phyloP scores from a whole-genome alignment of 2,113 vertebrate genomes.

The Lepisosteus oculatus region DNA sequence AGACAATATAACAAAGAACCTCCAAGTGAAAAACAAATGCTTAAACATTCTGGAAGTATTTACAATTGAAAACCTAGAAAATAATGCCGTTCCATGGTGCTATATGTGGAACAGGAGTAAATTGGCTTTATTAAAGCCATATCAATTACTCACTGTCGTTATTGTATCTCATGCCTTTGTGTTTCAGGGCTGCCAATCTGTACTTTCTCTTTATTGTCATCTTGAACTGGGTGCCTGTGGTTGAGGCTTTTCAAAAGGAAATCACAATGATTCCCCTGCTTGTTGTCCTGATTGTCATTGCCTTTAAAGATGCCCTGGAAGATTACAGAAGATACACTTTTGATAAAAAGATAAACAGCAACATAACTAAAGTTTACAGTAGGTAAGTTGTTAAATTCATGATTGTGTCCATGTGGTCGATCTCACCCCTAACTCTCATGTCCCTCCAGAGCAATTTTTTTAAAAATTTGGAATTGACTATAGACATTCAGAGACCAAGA shows the following conservation, averaged over 20 bases:
- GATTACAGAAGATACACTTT: constrained; percentile 88
- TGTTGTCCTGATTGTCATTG: constrained; percentile 84
- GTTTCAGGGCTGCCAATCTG: constrained; percentile 84
- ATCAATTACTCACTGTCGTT: neutral
- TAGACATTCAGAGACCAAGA: no score
- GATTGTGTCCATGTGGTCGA: no score
- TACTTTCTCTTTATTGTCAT: constrained; percentile 92
- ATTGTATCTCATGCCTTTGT: neutral
- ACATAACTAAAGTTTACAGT: constrained; percentile 75
- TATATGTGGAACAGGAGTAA: no score
- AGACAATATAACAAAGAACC: no score
- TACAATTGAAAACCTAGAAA: no score
- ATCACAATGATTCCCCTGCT: constrained; percentile 92
- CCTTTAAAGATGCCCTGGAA: constrained; percentile 90
- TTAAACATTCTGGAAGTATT: no score
- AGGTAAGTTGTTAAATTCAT: constrained; percentile 63
- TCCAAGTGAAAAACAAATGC: no score
- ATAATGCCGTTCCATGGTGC: no score
- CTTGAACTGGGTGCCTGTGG: constrained; percentile 93
- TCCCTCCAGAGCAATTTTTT: no score
- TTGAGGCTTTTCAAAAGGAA: constrained; percentile 96
- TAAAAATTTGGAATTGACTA: no score
- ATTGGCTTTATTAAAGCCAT: neutral
- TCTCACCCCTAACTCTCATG: no score
- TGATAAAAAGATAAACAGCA: constrained; percentile 88